phyloP scores from a whole-genome alignment of 1,140 invertebrate species.

The Drosophila leontia region DNA sequence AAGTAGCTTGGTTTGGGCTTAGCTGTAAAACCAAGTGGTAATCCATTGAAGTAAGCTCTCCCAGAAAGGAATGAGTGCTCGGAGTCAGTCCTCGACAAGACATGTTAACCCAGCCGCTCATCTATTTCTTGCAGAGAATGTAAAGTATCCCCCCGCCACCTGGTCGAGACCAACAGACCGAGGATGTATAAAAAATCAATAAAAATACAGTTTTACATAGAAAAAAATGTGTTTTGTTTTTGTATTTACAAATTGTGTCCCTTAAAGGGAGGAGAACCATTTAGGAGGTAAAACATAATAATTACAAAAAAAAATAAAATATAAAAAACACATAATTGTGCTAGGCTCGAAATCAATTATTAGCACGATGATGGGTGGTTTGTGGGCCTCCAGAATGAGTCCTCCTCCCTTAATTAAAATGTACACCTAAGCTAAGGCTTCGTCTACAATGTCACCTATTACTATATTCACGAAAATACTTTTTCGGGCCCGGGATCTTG shows the following conservation, averaged over 20 bases:
- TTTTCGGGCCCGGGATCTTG: constrained; percentile 12
- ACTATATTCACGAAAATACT: constrained; percentile 14
- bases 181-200: not conserved
- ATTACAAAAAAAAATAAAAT: not conserved
- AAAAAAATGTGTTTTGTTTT: not conserved
- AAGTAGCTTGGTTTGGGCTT: not conserved
- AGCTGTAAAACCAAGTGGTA: not conserved
- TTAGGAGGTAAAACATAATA: not conserved
- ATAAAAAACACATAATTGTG: not conserved
- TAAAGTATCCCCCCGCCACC: no score
- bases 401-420: constrained; percentile 14
- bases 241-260: constrained; percentile 17
- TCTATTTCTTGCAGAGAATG: not conserved
- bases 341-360: not conserved
- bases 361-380: not conserved
- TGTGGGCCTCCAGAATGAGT: not conserved
- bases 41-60: not conserved
- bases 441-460: constrained; percentile 1
- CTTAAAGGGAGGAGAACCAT: not conserved
- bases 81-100: not conserved
- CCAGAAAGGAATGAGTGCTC: not conserved
- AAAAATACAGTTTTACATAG: not conserved
- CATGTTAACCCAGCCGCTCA: not conserved
- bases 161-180: not conserved
- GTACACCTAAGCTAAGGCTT: constrained; percentile 35